A percentile compares a stretch with the other conserved stretches of the same genome.
phyloP scores from a whole-genome alignment of 2,113 vertebrate genomes.

The Pagrus major region DNA sequence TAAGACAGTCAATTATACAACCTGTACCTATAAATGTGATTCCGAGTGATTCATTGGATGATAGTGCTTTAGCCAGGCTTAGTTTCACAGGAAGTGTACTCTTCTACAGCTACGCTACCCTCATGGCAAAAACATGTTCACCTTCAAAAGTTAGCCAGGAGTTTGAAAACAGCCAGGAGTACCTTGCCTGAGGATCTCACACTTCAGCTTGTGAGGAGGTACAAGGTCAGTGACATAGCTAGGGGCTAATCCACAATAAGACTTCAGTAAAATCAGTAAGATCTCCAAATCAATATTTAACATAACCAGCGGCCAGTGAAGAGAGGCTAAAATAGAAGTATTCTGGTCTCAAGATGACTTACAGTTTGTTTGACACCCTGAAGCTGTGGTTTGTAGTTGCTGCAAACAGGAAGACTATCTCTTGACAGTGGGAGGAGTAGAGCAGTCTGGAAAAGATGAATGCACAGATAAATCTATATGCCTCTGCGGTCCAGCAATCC shows the following conservation, averaged over 20 bases:
- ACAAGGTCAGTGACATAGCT: constrained; percentile 16
- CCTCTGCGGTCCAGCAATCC: no score
- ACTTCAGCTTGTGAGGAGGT: background rate
- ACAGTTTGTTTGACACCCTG: constrained; percentile 11
- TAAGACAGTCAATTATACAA: background rate
- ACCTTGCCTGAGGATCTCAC: background rate
- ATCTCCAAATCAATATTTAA: constrained; percentile 24
- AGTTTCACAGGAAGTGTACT: background rate
- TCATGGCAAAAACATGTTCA: constrained; percentile 5
- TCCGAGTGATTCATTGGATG: constrained; percentile 19
- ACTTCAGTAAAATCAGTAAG: constrained; percentile 7
- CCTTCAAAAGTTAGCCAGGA: background rate
- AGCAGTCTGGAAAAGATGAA: background rate
- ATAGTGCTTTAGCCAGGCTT: background rate
- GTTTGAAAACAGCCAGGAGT: constrained; percentile 9
- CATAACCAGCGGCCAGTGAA: constrained; percentile 7
- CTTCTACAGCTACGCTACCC: background rate
- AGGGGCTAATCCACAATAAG: constrained; percentile 15
- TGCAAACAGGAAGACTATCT: constrained; percentile 7
- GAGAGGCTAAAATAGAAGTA: background rate
- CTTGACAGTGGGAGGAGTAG: background rate
- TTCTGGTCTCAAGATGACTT: constrained; percentile 9
- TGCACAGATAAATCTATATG: background rate
- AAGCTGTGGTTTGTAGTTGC: constrained; percentile 12
- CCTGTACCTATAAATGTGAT: constrained; percentile 9